Evolutionary conservation across 2,888 invertebrate genomes (phyloP).

Genomic region (Autographa pulchrina): DNA sequence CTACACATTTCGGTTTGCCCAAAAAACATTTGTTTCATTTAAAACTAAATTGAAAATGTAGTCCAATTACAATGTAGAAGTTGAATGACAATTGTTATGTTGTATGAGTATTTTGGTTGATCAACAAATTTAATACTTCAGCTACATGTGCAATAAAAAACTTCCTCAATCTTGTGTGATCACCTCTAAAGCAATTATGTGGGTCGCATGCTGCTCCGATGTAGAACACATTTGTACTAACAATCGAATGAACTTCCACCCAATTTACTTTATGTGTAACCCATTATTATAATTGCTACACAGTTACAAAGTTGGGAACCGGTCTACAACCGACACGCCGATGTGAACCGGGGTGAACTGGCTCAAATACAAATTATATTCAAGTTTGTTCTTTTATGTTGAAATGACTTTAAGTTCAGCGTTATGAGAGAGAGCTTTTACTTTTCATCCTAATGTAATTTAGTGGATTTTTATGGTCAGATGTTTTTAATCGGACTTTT

Average conservation of each 20-base stretch:
- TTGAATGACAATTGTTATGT: neutral
- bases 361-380: constrained; percentile 69
- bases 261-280: constrained; percentile 83
- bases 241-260: constrained; percentile 80
- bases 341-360: constrained; percentile 70
- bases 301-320: constrained; percentile 75
- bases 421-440: constrained; percentile 52
- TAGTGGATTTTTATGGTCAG: constrained; percentile 39
- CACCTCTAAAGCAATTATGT: constrained; percentile 64
- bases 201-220: constrained; percentile 66
- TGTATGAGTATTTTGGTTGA: neutral
- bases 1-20: neutral
- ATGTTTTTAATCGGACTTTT: constrained; percentile 41
- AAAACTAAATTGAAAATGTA: neutral
- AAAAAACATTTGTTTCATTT: neutral
- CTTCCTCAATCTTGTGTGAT: constrained; percentile 47
- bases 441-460: constrained; percentile 54
- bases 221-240: constrained; percentile 74
- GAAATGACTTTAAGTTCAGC: constrained; percentile 58
- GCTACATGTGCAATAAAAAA: constrained; percentile 33
- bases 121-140: constrained; percentile 12
- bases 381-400: constrained; percentile 67
- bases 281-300: constrained; percentile 84
- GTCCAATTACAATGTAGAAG: neutral
- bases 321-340: constrained; percentile 63